phyloP scores from a whole-genome alignment of 2,113 vertebrate genomes.

The Anguilla japonica region DNA sequence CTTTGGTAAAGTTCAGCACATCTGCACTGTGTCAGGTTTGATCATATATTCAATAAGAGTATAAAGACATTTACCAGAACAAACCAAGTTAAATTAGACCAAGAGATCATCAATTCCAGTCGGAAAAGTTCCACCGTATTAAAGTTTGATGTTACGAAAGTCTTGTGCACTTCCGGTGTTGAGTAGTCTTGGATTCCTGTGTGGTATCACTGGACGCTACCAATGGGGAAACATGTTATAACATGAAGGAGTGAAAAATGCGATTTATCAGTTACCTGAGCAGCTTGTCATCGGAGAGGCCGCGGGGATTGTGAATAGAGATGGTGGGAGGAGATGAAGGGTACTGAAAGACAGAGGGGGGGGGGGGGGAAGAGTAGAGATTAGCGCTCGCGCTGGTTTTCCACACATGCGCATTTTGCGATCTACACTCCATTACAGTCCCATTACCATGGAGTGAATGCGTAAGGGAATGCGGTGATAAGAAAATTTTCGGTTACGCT shows the following conservation, averaged over 20 bases:
- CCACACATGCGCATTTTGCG: too few relatives aligned
- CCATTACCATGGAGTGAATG: too few relatives aligned
- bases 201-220: background rate
- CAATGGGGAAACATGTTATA: background rate
- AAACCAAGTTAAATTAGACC: background rate
- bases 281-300: conserved; percentile 93
- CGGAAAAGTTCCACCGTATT: background rate
- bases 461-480: too few relatives aligned
- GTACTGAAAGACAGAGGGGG: conserved; percentile 49
- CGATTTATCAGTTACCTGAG: conserved; percentile 70
- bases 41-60: background rate
- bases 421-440: too few relatives aligned
- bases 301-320: conserved; percentile 82
- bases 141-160: background rate
- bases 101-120: background rate
- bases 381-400: too few relatives aligned
- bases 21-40: background rate
- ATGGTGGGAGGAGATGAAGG: conserved; percentile 66
- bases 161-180: background rate
- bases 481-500: too few relatives aligned
- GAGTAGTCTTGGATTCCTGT: background rate
- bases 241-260: background rate
- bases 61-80: background rate
- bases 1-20: background rate
- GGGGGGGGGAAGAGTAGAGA: too few relatives aligned